Base-by-base conservation (phyloP, 2,113 vertebrate species). In the Chrysochloris asiatica region DNA sequence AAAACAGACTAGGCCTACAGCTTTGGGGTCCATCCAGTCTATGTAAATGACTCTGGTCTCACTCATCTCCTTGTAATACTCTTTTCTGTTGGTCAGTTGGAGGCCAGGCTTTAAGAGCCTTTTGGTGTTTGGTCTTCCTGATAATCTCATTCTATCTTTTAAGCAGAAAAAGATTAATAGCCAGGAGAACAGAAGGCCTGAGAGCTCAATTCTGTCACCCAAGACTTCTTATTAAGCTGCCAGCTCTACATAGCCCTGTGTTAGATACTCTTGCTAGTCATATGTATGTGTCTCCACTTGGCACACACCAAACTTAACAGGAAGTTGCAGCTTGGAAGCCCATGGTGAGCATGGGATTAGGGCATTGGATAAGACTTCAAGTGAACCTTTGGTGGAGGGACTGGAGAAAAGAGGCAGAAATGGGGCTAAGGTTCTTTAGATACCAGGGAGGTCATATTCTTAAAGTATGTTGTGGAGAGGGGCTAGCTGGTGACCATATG, bases 161-260 rank as follows among this genome's bases (percentile, higher is more conserved):
- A 80, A 92, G 54, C 8, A 88, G 85, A 72, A 91, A 93, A 95
- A 86, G 69, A 83, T 77, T 91, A 83, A 79, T 83, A 86, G 63
- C 82, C 84, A 93, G 43, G 41, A 96, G 56, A 86, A 72, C 79
- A 86, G 59, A 95, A 86, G 63, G 22, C 50, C 88, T 93, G 88
- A 94, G 72, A 86, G 83, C 71, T 95, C 71, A 93, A 30, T 91
- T 85, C 71, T 83, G 65, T 94, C 86, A 91, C 80, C 63, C 22
- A 59, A 76, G 85, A 90, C 75, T 83, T 81, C 48, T 88, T 89
- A 69, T 87, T 92, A 93, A 91, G 84, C 81, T 90, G 61, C 86
- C 83, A 89, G 85, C 79, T 92, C 79, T 76, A 86, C 79, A 89
- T 4, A 85, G 41, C 43, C 36, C 47, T 77, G 36, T 75, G 28